phyloP scores from a whole-genome alignment of 2,888 invertebrate genomes.

The Monoplex corrugatus region DNA sequence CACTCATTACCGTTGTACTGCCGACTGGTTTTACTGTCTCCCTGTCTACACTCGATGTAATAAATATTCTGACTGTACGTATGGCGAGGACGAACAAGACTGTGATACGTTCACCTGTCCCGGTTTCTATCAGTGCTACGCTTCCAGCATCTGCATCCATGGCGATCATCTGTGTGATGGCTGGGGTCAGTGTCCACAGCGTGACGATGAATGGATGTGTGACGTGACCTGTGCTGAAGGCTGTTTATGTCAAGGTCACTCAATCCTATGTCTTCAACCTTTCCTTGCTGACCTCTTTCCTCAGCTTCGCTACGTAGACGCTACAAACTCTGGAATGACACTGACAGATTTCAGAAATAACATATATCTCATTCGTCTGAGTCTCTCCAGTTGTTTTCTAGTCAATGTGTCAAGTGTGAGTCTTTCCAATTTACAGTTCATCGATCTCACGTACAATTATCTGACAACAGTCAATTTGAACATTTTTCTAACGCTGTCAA shows the following conservation, averaged over 20 bases:
- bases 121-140: conserved; percentile 47
- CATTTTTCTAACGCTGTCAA: background rate
- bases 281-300: background rate
- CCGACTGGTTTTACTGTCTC: conserved; percentile 3
- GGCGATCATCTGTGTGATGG: conserved; percentile 50
- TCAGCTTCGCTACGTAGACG: background rate
- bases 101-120: conserved; percentile 11
- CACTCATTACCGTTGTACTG: background rate
- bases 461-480: background rate
- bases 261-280: background rate
- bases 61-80: background rate
- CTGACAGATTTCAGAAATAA: background rate
- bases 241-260: conserved; percentile 35
- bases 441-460: background rate
- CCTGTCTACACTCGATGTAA: conserved; percentile 25
- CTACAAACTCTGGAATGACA: background rate
- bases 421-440: background rate
- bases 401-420: background rate
- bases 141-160: conserved; percentile 44
- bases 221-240: conserved; percentile 2
- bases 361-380: background rate
- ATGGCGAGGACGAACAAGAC: conserved; percentile 19
- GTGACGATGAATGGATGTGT: conserved; percentile 40
- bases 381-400: background rate
- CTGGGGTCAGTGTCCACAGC: conserved; percentile 49